Base-by-base conservation (phyloP, 2,797 vertebrate genomes). In the Rhinichthys osculus region DNA sequence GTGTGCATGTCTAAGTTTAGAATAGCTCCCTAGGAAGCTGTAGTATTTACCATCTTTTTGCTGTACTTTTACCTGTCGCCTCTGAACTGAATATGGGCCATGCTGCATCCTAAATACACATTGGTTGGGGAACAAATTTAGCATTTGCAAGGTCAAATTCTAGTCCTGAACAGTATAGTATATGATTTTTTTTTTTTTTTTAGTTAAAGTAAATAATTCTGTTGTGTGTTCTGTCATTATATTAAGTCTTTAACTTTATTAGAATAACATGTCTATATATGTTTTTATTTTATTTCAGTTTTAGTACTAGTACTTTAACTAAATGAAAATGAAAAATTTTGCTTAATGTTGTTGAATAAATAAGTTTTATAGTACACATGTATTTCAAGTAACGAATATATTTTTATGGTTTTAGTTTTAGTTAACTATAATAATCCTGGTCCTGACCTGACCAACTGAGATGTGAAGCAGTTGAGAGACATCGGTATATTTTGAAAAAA, bases 21-120 rank as follows among this genome's bases (percentile, higher is more conserved):
- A 71, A 42, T 21, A 42, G n/a, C 64, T 85, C 66, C 66, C 38
- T 16, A 59, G 52, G 14, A 78, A 16, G 66, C 74, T 78, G 72
- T 77, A 84, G 74, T 85, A 78, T 85, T 85, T 79, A 85, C 52
- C 50, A 71, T 78, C 33, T 71, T 78, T 79, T 71, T 79, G 76
- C 76, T 78, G 17, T 59, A 70, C 66, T 71, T 85, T 85, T 71
- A 79, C 83, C 66, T 19, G 67, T 80, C 77, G 30, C 77, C 13
- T 47, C 38, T 71, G 77, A 80, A 35, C 69, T 38, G 30, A 81
- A 85, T 85, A 73, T 80, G 54, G 84, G 54, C 67, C 77, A 73
- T 27, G 76, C 52, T 7, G 52, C 40, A 85, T 73, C 54, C 77
- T 80, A n/a, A 64, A 85, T 52, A 73, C 84, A 85, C 54, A 64